Conservation (phyloP, 2,797 vertebrate species). For the Antrozous pallidus region DNA sequence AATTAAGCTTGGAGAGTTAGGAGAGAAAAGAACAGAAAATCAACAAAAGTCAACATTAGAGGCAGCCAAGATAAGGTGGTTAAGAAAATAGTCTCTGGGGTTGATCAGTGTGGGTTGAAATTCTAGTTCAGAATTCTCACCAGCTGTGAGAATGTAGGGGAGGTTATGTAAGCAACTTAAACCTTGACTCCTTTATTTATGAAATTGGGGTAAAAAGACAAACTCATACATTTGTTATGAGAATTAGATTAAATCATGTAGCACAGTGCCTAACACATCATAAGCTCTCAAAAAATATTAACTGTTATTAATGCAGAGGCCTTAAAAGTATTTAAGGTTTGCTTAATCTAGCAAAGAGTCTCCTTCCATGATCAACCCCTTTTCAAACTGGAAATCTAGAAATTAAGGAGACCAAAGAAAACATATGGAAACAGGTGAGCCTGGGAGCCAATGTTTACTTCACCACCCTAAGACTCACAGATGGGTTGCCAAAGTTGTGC, state of each 20-base stretch:
- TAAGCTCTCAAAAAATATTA: neutral
- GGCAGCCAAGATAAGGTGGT: neutral
- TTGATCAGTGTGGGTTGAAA: neutral
- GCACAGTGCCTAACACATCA: neutral
- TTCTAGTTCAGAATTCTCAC: neutral
- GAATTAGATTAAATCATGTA: neutral
- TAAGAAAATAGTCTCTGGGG: neutral
- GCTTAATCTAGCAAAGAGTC: constrained; percentile 19
- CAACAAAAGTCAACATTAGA: neutral
- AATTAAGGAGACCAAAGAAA: constrained; percentile 19
- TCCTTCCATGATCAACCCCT: neutral
- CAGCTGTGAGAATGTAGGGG: neutral
- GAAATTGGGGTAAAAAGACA: constrained; percentile 3
- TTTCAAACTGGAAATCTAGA: neutral
- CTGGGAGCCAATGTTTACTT: neutral
- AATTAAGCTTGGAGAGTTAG: neutral
- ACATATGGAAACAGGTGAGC: neutral
- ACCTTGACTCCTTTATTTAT: neutral
- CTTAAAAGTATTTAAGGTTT: neutral
- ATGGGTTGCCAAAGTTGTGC: neutral
- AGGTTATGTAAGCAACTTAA: neutral
- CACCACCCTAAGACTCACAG: neutral
- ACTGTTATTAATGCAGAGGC: neutral
- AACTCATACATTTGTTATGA: neutral
- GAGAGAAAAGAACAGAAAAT: neutral